A percentile compares a stretch with the other conserved stretches of the same genome.
These are phyloP conservation scores for Drosophila tsacasi DNA, from an alignment of 1,140 invertebrate genomes.

Conservation along the genomic window DNA sequence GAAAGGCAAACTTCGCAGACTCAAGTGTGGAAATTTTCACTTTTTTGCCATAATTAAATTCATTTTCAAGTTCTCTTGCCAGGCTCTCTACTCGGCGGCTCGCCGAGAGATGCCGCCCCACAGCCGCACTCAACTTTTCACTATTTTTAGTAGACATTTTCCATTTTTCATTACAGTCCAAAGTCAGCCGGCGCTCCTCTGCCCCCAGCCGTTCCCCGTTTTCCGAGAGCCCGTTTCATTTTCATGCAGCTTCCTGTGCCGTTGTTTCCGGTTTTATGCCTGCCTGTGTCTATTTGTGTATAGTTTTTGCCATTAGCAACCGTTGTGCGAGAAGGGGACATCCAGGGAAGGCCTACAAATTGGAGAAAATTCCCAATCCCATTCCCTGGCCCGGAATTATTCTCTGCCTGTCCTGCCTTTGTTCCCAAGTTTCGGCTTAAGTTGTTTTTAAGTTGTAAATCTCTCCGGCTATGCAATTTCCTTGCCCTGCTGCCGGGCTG, in stretches of 20 bases:
- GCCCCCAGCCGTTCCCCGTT: background rate
- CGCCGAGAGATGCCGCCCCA: constrained; percentile 41
- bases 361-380: constrained; percentile 33
- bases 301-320: constrained; percentile 75
- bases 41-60: constrained; percentile 84
- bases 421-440: constrained; percentile 80
- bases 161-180: constrained; percentile 78
- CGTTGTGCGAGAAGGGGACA: constrained; percentile 9
- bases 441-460: constrained; percentile 84
- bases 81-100: constrained; percentile 36
- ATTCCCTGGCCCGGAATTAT: constrained; percentile 6
- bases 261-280: constrained; percentile 76
- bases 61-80: constrained; percentile 76
- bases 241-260: constrained; percentile 81
- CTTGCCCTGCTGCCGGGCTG: constrained; percentile 26
- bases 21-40: constrained; percentile 83
- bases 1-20: constrained; percentile 72
- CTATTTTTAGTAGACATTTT: constrained; percentile 74
- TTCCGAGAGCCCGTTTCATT: constrained; percentile 69
- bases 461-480: constrained; percentile 74
- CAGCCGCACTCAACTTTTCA: constrained; percentile 45
- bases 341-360: constrained; percentile 59
- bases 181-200: constrained; percentile 34
- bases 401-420: constrained; percentile 43
- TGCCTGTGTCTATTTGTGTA: constrained; percentile 70